phyloP scores from a whole-genome alignment of 1,140 invertebrate species.

The Phymorhynchus buccinoides region DNA sequence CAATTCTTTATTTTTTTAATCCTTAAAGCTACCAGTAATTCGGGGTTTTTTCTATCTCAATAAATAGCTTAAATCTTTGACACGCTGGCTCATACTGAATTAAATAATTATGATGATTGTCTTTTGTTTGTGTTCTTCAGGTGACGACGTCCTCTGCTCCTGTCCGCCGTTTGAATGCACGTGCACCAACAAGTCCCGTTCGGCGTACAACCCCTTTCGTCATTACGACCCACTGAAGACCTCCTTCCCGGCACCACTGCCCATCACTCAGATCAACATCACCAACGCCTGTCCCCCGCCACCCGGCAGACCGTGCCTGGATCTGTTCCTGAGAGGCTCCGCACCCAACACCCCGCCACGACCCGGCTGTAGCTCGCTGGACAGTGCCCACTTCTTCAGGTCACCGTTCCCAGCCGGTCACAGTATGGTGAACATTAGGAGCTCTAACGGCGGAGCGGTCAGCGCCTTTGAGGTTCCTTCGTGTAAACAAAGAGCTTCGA shows the following conservation, averaged over 20 bases:
- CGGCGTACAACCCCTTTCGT: constrained; percentile 32
- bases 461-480: constrained; percentile 13
- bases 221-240: constrained; percentile 27
- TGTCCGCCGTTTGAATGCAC: constrained; percentile 74
- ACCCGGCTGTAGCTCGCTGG: neutral
- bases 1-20: no score
- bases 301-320: neutral
- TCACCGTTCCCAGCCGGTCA: neutral
- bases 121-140: constrained; percentile 45
- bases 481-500: constrained; percentile 14
- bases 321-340: constrained; percentile 15
- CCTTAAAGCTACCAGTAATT: no score
- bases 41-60: no score
- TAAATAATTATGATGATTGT: neutral
- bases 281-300: constrained; percentile 45
- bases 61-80: no score
- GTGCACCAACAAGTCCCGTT: constrained; percentile 58
- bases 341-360: neutral
- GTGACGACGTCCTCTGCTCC: constrained; percentile 70
- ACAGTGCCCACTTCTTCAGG: neutral
- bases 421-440: neutral
- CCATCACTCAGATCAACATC: constrained; percentile 54
- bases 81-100: no score
- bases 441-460: neutral
- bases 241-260: constrained; percentile 37